Evolutionary conservation across 2,797 vertebrate genomes (phyloP).

Genomic region (Anabacerthia variegaticeps): DNA sequence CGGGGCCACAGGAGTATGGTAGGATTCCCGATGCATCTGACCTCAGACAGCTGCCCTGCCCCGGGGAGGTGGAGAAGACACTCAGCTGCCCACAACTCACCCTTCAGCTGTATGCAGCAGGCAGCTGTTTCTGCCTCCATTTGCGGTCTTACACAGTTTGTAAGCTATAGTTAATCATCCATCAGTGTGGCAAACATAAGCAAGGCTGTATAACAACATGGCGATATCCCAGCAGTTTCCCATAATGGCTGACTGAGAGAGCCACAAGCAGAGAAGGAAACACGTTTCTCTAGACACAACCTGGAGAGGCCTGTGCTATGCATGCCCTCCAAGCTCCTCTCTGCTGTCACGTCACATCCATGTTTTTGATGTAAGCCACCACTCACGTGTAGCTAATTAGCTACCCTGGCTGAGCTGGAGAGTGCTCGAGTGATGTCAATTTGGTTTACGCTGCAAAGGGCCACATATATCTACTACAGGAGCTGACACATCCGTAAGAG

Average conservation of each 20-base stretch:
- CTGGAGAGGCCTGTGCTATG: not conserved
- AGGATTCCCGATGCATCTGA: not conserved
- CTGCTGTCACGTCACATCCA: fast-evolving
- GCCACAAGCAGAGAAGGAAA: not conserved
- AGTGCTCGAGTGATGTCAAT: not conserved
- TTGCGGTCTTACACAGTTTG: not conserved
- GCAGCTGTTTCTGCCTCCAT: not conserved
- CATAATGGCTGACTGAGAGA: not conserved
- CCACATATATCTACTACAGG: not conserved
- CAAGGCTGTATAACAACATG: not conserved
- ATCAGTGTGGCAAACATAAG: not conserved
- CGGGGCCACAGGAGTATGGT: too few relatives aligned
- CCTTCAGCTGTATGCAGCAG: not conserved
- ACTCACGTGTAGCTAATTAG: not conserved
- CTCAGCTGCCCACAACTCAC: not conserved
- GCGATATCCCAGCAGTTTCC: not conserved
- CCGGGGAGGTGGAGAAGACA: not conserved
- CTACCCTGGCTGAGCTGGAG: not conserved
- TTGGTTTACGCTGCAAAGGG: not conserved
- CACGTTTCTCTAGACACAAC: not conserved
- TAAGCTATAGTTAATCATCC: not conserved
- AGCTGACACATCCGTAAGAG: not conserved
- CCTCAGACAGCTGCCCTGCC: not conserved
- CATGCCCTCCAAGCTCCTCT: not conserved
- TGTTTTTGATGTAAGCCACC: not conserved